Percentiles rank a stretch among this genome's conserved stretches.
Conservation (phyloP, 2,113 vertebrate species). For the Macrotus californicus region DNA sequence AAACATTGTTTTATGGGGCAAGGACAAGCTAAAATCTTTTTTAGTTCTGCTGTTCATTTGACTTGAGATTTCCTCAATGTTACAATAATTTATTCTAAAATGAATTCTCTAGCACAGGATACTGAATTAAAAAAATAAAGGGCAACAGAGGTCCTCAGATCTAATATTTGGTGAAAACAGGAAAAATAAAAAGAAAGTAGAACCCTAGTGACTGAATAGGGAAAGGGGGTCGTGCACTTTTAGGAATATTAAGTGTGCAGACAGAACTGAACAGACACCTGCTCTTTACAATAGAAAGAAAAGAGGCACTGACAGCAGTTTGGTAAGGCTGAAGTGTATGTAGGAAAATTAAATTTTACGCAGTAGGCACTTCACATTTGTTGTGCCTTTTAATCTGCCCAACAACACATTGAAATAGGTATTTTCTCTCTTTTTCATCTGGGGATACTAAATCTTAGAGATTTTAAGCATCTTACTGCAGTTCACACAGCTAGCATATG, state of each 20-base stretch:
- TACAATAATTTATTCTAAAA: conserved; percentile 19
- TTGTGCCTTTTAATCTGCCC: not conserved
- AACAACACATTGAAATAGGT: not conserved
- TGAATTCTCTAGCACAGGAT: not conserved
- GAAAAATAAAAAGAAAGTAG: not conserved
- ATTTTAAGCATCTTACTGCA: not conserved
- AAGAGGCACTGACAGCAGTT: not conserved
- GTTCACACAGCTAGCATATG: not conserved
- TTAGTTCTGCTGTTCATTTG: conserved; percentile 10
- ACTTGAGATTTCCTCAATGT: conserved; percentile 8
- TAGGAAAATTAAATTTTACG: conserved; percentile 7
- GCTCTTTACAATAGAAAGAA: not conserved
- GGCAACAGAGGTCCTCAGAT: not conserved
- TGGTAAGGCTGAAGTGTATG: not conserved
- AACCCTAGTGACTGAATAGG: not conserved
- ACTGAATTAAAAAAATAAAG: conserved; percentile 13
- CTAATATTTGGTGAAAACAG: not conserved
- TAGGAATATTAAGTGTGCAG: not conserved
- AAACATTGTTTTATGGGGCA: not conserved
- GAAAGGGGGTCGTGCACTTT: not conserved
- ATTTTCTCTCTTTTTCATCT: not conserved
- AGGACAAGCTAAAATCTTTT: conserved; percentile 11
- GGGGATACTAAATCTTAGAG: not conserved
- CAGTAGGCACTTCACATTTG: not conserved
- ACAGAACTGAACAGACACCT: not conserved